Conservation (phyloP, 2,888 invertebrate genomes). For the Orchesellides sinensis region DNA sequence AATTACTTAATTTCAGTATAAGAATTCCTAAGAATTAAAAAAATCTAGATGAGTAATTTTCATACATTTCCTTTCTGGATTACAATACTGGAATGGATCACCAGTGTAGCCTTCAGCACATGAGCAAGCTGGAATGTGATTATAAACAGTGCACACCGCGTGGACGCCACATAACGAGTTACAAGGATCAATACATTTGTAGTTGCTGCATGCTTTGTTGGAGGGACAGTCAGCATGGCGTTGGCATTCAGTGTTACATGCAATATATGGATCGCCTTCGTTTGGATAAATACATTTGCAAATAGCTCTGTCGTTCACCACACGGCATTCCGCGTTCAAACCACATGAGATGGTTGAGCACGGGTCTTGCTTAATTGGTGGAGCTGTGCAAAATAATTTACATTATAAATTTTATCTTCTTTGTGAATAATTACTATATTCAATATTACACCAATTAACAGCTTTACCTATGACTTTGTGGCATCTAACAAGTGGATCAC, state of each 20-base stretch:
- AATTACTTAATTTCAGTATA: background rate
- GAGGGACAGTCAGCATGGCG: constrained; percentile 70
- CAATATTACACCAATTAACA: background rate
- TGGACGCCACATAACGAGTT: constrained; percentile 85
- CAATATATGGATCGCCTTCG: constrained; percentile 91
- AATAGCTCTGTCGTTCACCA: constrained; percentile 86
- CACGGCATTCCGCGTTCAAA: constrained; percentile 83
- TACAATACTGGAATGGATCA: constrained; percentile 90
- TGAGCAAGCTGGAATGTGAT: constrained; percentile 76
- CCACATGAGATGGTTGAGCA: constrained; percentile 85
- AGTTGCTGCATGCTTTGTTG: constrained; percentile 62
- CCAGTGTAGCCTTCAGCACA: constrained; percentile 85
- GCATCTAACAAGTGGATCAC: constrained; percentile 88
- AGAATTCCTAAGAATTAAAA: background rate
- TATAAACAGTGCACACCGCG: constrained; percentile 83
- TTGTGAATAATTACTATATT: too few species aligned
- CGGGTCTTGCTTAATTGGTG: constrained; percentile 47
- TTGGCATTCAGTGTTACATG: constrained; percentile 89
- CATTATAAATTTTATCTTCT: too few species aligned
- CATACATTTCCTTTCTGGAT: constrained; percentile 78
- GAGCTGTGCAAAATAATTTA: constrained; percentile 6
- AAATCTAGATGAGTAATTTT: background rate
- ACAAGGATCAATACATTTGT: constrained; percentile 81
- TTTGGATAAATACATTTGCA: constrained; percentile 89
- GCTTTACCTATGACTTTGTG: constrained; percentile 50